Percentiles rank a stretch among this genome's conserved stretches.
Conservation (phyloP, 2,888 invertebrate species). For the Alviniconcha strummeri region DNA sequence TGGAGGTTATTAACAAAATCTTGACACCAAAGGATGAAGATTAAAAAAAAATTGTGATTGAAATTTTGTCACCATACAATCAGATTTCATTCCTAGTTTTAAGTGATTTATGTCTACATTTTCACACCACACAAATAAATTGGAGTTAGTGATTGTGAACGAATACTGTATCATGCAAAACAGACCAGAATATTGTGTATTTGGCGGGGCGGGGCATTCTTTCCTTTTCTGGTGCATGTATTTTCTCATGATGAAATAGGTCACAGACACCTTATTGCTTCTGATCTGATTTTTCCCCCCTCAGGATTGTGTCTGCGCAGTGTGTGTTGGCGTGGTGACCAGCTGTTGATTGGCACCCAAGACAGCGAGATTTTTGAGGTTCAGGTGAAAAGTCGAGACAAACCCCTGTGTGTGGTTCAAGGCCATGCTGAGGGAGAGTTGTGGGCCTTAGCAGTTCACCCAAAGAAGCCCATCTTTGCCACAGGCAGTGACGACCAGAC, state of each 20-base stretch:
- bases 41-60: too few species aligned
- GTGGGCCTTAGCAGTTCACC: slow-evolving; percentile 73
- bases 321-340: slow-evolving; percentile 70
- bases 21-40: too few species aligned
- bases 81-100: too few species aligned
- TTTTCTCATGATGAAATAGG: too few species aligned
- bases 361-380: slow-evolving; percentile 73
- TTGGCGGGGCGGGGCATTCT: neutral
- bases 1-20: too few species aligned
- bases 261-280: neutral
- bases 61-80: too few species aligned
- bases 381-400: slow-evolving; percentile 61
- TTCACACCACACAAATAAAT: too few species aligned
- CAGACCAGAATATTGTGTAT: neutral
- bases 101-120: too few species aligned
- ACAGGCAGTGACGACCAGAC: slow-evolving; percentile 74
- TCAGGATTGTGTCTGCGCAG: slow-evolving; percentile 68
- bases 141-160: too few species aligned
- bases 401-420: slow-evolving; percentile 66
- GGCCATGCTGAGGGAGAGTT: slow-evolving; percentile 74
- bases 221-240: too few species aligned
- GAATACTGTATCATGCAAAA: too few species aligned
- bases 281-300: neutral
- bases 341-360: slow-evolving; percentile 70
- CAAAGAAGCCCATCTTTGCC: slow-evolving; percentile 71